Evolutionary conservation across 2,113 vertebrate species (phyloP), one percentile per base, ranked within the genome.

Genomic region (Notiomystis cincta): DNA sequence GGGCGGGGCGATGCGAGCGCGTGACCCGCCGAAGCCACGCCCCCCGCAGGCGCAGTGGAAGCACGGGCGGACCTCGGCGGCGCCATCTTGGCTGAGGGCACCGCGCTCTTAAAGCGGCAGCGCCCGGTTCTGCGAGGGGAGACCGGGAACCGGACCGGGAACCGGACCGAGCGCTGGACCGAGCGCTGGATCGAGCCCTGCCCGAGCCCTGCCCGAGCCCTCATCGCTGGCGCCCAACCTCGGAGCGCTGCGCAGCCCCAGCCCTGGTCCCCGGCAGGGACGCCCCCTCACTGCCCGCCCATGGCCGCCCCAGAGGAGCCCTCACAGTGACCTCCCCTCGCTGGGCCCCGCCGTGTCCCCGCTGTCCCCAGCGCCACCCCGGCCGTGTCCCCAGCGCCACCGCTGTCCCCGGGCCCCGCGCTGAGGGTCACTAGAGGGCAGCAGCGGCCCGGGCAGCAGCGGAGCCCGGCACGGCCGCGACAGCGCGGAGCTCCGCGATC

Each of bases 21-120:
- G 38, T 5, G 38, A 4, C 1, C 12, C 3, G 4, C 0, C 0
- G 4, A 4, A 7, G 13, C 10, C 73, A 10, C 73, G 57, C 57
- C 56, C 17, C 1, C 21, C 15, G 24, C 85, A 28, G 1, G 51
- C 45, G 60, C 60, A 6, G 13, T 8, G 0, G 7, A 5, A 21
- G 62, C 4, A 13, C 3, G 25, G 4, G 13, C 3, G 10, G 44
- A 45, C 4, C 7, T 5, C 6, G 16, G 31, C 19, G 58, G 22
- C n/a, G 85, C 89, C 96, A 96, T 96, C 35, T 95, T 96, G 51
- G 13, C 3, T 40, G 31, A 25, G 91, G 96, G 86, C 60, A 8
- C 9, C 10, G 33, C 12, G 25, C 18, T 75, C 73, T 56, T 82
- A 51, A 87, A 90, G 87, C 13, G 82, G 10, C 51, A 73, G 28